Evolutionary conservation across 2,113 vertebrate species (phyloP).

Genomic region (rabbit (Oryctolagus cuniculus)): DNA sequence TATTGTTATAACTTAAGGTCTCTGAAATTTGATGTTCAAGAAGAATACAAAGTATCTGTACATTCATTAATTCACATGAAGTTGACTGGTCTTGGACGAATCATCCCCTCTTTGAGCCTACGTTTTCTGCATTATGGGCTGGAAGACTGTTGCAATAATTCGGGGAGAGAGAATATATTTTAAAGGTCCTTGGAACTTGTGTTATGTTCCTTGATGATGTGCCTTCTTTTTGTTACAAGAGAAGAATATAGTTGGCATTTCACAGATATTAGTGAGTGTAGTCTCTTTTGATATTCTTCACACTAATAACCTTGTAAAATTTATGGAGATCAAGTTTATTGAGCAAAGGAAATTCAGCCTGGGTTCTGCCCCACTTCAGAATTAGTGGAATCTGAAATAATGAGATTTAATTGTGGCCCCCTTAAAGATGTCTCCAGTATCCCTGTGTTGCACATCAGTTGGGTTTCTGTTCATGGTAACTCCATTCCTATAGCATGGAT

Average conservation of each 20-base stretch:
- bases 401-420: not conserved
- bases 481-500: rapidly evolving
- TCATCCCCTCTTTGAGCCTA: not conserved
- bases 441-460: not conserved
- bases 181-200: not conserved
- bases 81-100: not conserved
- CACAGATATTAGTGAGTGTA: not conserved
- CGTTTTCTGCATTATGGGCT: not conserved
- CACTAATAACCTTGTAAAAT: not conserved
- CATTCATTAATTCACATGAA: not conserved
- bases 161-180: not conserved
- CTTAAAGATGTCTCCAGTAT: not conserved
- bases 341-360: not conserved
- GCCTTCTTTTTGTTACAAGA: not conserved
- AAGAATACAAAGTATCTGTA: not conserved
- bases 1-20: not conserved
- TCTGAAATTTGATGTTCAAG: slow-evolving; percentile 3
- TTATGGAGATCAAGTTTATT: not conserved
- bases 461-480: not conserved
- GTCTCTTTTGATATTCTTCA: not conserved
- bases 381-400: not conserved
- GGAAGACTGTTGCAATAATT: not conserved
- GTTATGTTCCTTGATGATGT: not conserved
- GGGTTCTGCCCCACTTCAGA: not conserved
- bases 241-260: not conserved